Percentiles rank a stretch among this genome's conserved stretches.
phyloP scores from a whole-genome alignment of 2,888 invertebrate genomes.

The Brachylomia viminalis region DNA sequence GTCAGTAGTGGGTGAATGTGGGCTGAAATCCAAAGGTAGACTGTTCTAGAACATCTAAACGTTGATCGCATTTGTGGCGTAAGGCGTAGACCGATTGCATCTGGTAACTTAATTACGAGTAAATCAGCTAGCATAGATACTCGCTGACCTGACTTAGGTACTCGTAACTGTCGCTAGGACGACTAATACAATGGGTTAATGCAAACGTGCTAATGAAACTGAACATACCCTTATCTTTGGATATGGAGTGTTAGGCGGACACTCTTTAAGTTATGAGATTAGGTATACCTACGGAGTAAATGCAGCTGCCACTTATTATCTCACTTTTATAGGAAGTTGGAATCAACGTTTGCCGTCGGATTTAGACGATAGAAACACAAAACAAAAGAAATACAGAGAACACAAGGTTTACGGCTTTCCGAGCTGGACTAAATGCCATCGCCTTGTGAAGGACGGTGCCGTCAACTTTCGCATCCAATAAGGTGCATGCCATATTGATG shows the following conservation, averaged over 20 bases:
- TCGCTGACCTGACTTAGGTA: too few species aligned
- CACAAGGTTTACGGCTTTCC: slow-evolving; percentile 30
- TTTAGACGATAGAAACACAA: not conserved
- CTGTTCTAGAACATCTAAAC: slow-evolving; percentile 31
- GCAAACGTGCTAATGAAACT: not conserved
- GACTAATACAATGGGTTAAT: not conserved
- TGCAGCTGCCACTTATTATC: not conserved
- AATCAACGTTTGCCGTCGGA: not conserved
- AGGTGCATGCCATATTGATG: slow-evolving; percentile 81
- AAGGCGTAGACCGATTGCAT: slow-evolving; percentile 1
- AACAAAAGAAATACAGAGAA: slow-evolving; percentile 10
- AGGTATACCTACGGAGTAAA: not conserved
- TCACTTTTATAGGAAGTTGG: not conserved
- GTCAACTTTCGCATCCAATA: slow-evolving; percentile 83
- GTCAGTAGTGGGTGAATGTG: slow-evolving; percentile 48
- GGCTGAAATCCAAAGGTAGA: slow-evolving; percentile 27
- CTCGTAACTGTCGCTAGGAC: not conserved
- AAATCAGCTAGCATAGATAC: not conserved
- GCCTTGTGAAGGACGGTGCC: slow-evolving; percentile 75
- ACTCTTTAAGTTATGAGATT: not conserved
- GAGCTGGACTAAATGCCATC: slow-evolving; percentile 63
- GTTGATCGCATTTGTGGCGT: not conserved
- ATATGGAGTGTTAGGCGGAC: not conserved
- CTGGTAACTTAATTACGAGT: not conserved
- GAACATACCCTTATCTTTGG: not conserved